phyloP scores from a whole-genome alignment of 2,113 vertebrate species.

The Spilogale gracilis region DNA sequence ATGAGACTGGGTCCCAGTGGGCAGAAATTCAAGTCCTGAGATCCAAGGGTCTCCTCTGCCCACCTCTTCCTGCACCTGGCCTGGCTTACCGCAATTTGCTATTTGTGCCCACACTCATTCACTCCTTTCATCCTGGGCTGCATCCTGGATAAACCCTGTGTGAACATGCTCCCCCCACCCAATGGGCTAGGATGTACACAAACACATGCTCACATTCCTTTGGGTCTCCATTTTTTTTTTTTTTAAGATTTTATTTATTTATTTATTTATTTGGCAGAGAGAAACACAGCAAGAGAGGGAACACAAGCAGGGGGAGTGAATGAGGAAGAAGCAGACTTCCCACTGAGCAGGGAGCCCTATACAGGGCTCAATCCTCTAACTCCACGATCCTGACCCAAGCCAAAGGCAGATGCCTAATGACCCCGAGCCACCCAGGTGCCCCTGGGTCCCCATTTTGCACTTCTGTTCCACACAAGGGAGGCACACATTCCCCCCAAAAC shows the following conservation, averaged over 20 bases:
- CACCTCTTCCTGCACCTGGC: neutral
- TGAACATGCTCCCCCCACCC: neutral
- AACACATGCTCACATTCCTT: neutral
- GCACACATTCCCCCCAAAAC: neutral
- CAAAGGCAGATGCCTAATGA: too few relatives aligned
- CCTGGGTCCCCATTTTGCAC: neutral
- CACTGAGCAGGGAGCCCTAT: too few relatives aligned
- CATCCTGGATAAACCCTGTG: neutral
- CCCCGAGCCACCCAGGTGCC: too few relatives aligned
- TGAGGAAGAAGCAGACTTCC: too few relatives aligned
- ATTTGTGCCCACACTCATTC: neutral
- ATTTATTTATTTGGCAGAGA: too few relatives aligned
- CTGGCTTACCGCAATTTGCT: neutral
- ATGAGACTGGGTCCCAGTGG: neutral
- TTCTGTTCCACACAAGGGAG: neutral
- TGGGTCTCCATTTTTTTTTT: neutral
- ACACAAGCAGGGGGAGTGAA: too few relatives aligned
- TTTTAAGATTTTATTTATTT: too few relatives aligned
- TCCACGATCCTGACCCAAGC: too few relatives aligned
- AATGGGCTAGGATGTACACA: neutral
- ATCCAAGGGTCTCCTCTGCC: neutral
- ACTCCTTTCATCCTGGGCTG: neutral
- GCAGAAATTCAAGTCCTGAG: neutral
- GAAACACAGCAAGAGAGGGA: too few relatives aligned
- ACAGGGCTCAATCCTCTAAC: too few relatives aligned